Percentiles rank a stretch among this genome's conserved stretches.
phyloP scores from a whole-genome alignment of 2,797 vertebrate species.

The Tokudaia muenninki region DNA sequence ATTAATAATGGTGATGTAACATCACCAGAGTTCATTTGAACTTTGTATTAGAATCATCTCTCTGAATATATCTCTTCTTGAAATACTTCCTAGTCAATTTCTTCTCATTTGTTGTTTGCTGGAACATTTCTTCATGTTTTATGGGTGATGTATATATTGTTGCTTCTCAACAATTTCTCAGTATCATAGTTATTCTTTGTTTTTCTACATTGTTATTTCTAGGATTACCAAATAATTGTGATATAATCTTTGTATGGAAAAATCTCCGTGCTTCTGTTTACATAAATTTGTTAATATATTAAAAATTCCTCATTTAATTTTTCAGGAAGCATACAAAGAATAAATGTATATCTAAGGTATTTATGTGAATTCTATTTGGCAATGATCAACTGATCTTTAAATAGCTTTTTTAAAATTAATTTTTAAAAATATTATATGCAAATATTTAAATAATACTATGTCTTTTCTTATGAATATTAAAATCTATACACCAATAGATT shows the following conservation, averaged over 20 bases:
- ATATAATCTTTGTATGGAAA: neutral
- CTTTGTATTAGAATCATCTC: neutral
- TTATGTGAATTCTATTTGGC: constrained; percentile 40
- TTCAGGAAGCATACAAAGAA: neutral
- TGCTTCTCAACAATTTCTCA: neutral
- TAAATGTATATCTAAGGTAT: constrained; percentile 24
- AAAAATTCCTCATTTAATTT: constrained; percentile 30
- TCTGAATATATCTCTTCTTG: neutral
- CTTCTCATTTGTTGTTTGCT: neutral
- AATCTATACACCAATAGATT: neutral
- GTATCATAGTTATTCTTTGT: neutral
- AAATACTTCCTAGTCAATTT: neutral
- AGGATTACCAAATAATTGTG: neutral
- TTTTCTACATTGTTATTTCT: neutral
- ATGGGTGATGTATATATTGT: neutral
- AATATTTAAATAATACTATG: neutral
- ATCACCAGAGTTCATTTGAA: neutral
- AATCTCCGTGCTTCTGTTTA: neutral
- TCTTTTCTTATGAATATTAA: neutral
- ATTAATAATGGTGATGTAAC: neutral
- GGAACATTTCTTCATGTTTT: neutral
- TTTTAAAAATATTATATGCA: neutral
- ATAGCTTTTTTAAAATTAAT: neutral
- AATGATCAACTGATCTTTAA: neutral
- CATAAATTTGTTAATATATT: constrained; percentile 2